Evolutionary conservation across 92 coral and sea anemone genomes (phyloP), one percentile per base, ranked within the genome.

Genomic region (Virgularia gustaviana): DNA sequence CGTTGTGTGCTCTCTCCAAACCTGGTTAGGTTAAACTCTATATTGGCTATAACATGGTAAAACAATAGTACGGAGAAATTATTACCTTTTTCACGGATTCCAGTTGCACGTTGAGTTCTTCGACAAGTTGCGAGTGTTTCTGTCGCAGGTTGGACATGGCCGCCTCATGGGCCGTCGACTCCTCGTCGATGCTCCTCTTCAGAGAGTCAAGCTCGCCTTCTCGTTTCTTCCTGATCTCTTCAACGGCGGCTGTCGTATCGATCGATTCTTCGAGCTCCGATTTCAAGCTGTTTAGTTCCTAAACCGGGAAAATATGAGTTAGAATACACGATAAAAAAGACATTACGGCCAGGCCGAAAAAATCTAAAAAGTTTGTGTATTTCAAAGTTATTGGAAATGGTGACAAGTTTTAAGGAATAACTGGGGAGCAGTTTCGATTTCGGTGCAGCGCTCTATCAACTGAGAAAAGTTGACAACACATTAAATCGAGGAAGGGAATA

Each of bases 211-310:
- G 62, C 33, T 94, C 99, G 6, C 75, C 73, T 39, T 94, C 99
- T 78, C 99, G 70, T 75, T 85, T 94, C 25, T 79, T 78, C 36
- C 90, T 57, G 90, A 89, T 83, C 27, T 88, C 90, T 4, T 87
- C 83, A 0, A 89, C 99, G 13, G 99, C 96, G 2, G 85, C 78
- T 1, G 99, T 94, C 16, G 94, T 94, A 78, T 94, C 99, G 24
- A 94, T 89, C 9, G 99, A 94, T 58, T 94, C 99, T 78, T 94
- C 99, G 2, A 94, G 88, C 71, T 94, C 99, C 1, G 84, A 71
- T 65, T 87, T 89, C 58, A 94, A 83, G 6, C 89, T 72, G 72
- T 94, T 95, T n/a, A 94, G 82, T 85, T 94, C 99, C 99, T 94
- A 37, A 63, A 45, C 9, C 22, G 23, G n/a, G n/a, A n/a, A 54